Evolutionary conservation across 2,797 vertebrate genomes (phyloP).

Genomic region (Leuciscus waleckii): DNA sequence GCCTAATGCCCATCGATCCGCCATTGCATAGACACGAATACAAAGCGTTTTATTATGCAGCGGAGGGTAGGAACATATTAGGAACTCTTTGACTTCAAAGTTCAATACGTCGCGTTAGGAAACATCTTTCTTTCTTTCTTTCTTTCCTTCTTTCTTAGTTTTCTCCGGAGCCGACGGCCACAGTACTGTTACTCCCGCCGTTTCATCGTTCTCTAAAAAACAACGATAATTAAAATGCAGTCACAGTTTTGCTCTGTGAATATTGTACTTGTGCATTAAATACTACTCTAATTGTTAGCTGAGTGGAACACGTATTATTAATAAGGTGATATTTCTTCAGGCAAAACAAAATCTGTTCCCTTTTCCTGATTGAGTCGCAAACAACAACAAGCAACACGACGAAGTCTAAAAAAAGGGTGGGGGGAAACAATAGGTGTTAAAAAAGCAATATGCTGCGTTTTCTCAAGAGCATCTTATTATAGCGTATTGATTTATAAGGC

Average conservation of each 20-base stretch:
- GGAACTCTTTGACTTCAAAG: constrained; percentile 65
- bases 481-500: constrained; percentile 84
- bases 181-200: constrained; percentile 6
- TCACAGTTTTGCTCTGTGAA: constrained; percentile 81
- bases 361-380: constrained; percentile 69
- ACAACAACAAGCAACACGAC: constrained; percentile 62
- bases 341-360: constrained; percentile 90
- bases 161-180: background rate
- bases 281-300: constrained; percentile 77
- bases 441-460: constrained; percentile 82
- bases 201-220: constrained; percentile 55
- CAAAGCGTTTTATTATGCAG: constrained; percentile 90
- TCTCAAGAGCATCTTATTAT: constrained; percentile 83
- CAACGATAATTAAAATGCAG: constrained; percentile 87
- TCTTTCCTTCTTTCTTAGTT: background rate
- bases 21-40: constrained; percentile 91
- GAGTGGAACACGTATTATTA: constrained; percentile 69
- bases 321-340: constrained; percentile 87
- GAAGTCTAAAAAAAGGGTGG: constrained; percentile 66
- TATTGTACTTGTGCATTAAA: constrained; percentile 87
- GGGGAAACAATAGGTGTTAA: constrained; percentile 87
- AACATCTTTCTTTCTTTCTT: constrained; percentile 33
- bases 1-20: constrained; percentile 82
- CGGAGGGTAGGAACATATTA: constrained; percentile 78
- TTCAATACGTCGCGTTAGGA: constrained; percentile 59